Percentiles rank a stretch among this genome's conserved stretches.
Conservation (phyloP, 2,888 invertebrate genomes). For the Hypomecis punctinalis region DNA sequence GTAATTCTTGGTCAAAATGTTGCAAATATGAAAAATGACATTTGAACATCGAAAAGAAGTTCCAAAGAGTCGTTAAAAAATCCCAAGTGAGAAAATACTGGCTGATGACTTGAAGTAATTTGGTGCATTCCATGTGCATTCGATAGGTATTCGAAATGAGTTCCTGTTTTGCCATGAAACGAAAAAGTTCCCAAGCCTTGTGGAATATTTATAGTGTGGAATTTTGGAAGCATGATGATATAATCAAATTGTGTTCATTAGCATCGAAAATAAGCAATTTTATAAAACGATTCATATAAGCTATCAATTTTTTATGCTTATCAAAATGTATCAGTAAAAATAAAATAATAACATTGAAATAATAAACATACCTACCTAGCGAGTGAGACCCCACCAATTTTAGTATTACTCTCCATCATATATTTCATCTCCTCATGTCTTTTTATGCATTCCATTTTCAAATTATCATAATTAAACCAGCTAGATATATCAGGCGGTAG, state of each 20-base stretch:
- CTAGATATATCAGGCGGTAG: slow-evolving; percentile 79
- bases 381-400: slow-evolving; percentile 60
- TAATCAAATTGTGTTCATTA: not conserved
- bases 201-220: not conserved
- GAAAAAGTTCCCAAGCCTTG: slow-evolving; percentile 25
- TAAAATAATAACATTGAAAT: slow-evolving; percentile 33
- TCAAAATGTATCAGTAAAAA: slow-evolving; percentile 20
- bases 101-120: slow-evolving; percentile 30
- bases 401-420: slow-evolving; percentile 70
- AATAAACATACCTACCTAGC: slow-evolving; percentile 65
- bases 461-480: slow-evolving; percentile 86
- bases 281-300: not conserved
- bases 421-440: slow-evolving; percentile 71
- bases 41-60: not conserved
- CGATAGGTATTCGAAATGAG: slow-evolving; percentile 25
- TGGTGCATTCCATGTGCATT: slow-evolving; percentile 30
- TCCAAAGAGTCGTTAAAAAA: not conserved
- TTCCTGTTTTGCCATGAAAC: slow-evolving; percentile 17
- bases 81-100: slow-evolving; percentile 35
- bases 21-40: not conserved
- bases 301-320: not conserved
- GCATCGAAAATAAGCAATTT: not conserved
- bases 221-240: not conserved
- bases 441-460: slow-evolving; percentile 84
- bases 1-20: too few relatives aligned